Evolutionary conservation across 2,888 invertebrate genomes (phyloP).

Genomic region (Mimumesa dahlbomi): DNA sequence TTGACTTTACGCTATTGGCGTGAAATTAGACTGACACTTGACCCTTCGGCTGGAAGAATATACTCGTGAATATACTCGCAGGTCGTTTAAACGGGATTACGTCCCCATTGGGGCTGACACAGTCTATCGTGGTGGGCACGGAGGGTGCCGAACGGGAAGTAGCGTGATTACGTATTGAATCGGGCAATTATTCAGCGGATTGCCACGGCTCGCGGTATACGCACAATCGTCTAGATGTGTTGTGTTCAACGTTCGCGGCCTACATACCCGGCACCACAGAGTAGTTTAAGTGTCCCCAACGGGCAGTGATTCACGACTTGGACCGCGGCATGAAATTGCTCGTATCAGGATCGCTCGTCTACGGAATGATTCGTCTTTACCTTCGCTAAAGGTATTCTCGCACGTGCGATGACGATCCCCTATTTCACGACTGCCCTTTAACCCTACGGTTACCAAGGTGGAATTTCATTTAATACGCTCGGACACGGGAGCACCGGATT

Average conservation of each 20-base stretch:
- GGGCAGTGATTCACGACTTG: constrained; percentile 71
- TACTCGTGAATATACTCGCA: constrained; percentile 47
- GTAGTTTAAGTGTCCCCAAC: constrained; percentile 65
- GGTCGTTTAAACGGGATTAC: constrained; percentile 62
- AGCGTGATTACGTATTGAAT: constrained; percentile 74
- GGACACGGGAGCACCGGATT: constrained; percentile 17
- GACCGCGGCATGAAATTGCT: constrained; percentile 68
- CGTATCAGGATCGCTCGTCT: constrained; percentile 44
- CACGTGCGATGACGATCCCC: too few relatives aligned
- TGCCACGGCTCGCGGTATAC: constrained; percentile 56
- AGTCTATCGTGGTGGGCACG: constrained; percentile 25
- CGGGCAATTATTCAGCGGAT: constrained; percentile 72
- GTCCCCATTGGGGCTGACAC: constrained; percentile 47
- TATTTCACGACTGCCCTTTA: constrained; percentile 16
- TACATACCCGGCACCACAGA: constrained; percentile 37
- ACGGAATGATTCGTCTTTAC: constrained; percentile 2
- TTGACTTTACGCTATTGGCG: too few relatives aligned
- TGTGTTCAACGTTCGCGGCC: constrained; percentile 23
- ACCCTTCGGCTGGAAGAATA: too few relatives aligned
- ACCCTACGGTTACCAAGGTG: constrained; percentile 3
- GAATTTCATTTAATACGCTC: constrained; percentile 37
- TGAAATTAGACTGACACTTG: too few relatives aligned
- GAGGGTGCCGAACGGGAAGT: constrained; percentile 61
- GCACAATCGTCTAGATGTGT: constrained; percentile 54
- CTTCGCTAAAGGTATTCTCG: too few relatives aligned